Base-by-base conservation (phyloP, 2,888 invertebrate genomes). In the Andrena bucephala region DNA sequence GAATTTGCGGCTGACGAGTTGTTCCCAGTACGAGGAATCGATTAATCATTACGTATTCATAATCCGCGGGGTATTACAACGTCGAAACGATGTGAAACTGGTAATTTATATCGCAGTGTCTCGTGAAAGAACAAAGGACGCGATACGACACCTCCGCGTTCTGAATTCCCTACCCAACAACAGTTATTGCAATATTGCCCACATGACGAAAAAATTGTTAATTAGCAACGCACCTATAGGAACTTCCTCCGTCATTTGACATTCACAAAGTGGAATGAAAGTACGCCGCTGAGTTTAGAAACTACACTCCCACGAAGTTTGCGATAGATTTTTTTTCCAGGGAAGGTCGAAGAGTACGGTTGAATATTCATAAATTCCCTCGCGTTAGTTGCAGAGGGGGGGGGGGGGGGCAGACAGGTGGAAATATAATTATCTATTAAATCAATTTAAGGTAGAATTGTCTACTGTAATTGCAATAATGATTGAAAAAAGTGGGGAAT, bases 1-100 rank as follows among this genome's bases (percentile, higher is more conserved):
- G 62, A 78, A 77, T 78, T 71, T 50, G 62, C 5, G 73, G 31
- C 31, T 57, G 42, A 33, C 60, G 13, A 36, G 36, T 33, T 71
- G 36, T 54, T 72, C 13, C 20, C 10, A 42, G 42, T n/a, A 24
- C 29, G 31, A 27, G 65, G 24, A 66, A 80, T 77, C 71, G 70
- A 80, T 80, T 70, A 71, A 50, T 65, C 59, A 33, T 71, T 66
- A 42, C 24, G 16, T 48, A 42, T 52, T 7, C 33, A 7, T 52
- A 42, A 59, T n/a, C 42, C 16, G 10, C 31, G 27, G 31, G 10
- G 48, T 16, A 57, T 65, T 36, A 31, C 33, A 73, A 60, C 29
- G 31, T 0, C 42, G 16, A 29, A 7, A 42, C 13, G 20, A 13
- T 20, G 13, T 6, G 31, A 50, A 33, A 7, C 13, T 20, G 31